phyloP scores from a whole-genome alignment of 2,888 invertebrate species.

The Ichneumoninae sp. region DNA sequence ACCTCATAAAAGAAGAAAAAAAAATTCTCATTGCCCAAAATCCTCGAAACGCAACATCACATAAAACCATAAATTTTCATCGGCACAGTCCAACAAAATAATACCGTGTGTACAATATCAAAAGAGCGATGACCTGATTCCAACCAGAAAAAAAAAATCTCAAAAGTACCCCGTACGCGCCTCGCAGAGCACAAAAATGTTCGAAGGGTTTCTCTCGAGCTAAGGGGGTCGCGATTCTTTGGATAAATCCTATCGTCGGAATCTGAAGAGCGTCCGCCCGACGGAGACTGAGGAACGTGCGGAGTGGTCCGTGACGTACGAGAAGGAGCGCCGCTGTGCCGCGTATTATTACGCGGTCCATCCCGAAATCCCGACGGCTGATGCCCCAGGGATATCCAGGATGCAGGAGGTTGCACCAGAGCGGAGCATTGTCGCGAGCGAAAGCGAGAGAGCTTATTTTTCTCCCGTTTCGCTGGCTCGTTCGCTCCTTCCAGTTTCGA shows the following conservation, averaged over 20 bases:
- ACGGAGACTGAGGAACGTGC: conserved; percentile 47
- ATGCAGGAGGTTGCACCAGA: conserved; percentile 59
- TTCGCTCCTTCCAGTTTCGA: conserved; percentile 38
- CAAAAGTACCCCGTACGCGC: conserved; percentile 52
- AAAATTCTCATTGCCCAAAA: not conserved
- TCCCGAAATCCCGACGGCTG: conserved; percentile 30
- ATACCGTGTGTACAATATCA: not conserved
- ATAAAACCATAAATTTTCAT: not conserved
- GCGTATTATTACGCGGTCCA: conserved; percentile 52
- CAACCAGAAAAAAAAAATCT: conserved; percentile 4
- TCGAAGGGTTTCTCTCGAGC: conserved; percentile 64
- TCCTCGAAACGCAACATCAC: not conserved
- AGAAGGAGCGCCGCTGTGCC: conserved; percentile 10
- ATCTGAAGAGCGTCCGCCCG: conserved; percentile 62
- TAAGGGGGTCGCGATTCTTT: conserved; percentile 48
- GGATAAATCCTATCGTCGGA: conserved; percentile 66
- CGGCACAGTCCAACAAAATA: no score
- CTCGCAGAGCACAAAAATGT: conserved; percentile 48
- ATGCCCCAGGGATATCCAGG: conserved; percentile 62
- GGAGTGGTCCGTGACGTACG: not conserved
- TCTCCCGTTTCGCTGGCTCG: conserved; percentile 34
- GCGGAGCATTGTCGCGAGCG: conserved; percentile 44
- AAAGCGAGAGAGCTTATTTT: conserved; percentile 58
- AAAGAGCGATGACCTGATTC: conserved; percentile 61
- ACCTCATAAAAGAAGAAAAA: conserved; percentile 4